phyloP scores from a whole-genome alignment of 2,888 invertebrate species.

The Mongoloraphidia duomilia region DNA sequence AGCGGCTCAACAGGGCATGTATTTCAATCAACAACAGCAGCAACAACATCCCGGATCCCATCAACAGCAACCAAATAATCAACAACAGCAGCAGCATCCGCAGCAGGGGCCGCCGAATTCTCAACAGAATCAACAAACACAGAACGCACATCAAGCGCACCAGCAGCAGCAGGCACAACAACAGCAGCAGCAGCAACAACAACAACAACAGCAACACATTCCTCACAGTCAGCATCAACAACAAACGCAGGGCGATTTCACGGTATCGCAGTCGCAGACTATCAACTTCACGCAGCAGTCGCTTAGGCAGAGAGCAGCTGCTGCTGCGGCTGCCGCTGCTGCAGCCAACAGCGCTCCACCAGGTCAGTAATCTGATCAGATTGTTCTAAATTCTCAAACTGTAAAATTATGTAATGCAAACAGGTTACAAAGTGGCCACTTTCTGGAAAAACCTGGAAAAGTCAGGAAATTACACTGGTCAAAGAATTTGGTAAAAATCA shows the following conservation, averaged over 20 bases:
- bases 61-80: constrained; percentile 23
- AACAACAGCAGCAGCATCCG: constrained; percentile 30
- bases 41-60: constrained; percentile 12
- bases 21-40: constrained; percentile 39
- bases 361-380: no score
- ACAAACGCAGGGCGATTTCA: constrained; percentile 44
- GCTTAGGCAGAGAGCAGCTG: constrained; percentile 39
- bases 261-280: constrained; percentile 70
- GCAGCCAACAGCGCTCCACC: constrained; percentile 1
- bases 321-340: constrained; percentile 22
- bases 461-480: no score
- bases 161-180: constrained; percentile 18
- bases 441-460: no score
- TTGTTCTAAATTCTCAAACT: no score
- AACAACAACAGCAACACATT: constrained; percentile 11
- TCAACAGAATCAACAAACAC: constrained; percentile 20
- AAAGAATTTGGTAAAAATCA: no score
- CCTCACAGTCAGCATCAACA: constrained; percentile 13
- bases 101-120: constrained; percentile 17
- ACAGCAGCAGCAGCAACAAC: constrained; percentile 31
- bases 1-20: constrained; percentile 76
- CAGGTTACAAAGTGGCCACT: no score
- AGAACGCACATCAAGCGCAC: constrained; percentile 27
- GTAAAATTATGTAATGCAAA: no score
- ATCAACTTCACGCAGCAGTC: constrained; percentile 71